Conservation (phyloP, 2,797 vertebrate genomes). For the Pseudochaenichthys georgianus region DNA sequence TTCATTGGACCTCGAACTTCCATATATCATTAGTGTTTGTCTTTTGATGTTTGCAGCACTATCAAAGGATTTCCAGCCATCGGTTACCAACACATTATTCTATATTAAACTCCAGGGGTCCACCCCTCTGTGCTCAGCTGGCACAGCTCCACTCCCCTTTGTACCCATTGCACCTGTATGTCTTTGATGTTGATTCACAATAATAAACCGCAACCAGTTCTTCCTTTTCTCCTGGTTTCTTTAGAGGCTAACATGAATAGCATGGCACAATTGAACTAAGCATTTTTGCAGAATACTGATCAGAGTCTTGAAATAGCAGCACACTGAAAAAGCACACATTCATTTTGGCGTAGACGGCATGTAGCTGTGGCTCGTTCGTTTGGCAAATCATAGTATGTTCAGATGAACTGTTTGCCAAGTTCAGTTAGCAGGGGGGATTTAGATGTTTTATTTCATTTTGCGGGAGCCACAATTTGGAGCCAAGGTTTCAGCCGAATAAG, state of each 20-base stretch:
- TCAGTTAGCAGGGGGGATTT: constrained; percentile 28
- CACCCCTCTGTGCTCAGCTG: constrained; percentile 10
- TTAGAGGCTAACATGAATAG: constrained; percentile 9
- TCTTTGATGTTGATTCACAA: constrained; percentile 52
- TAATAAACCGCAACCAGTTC: constrained; percentile 31
- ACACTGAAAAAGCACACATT: neutral
- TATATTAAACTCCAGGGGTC: neutral
- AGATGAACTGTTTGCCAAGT: constrained; percentile 40
- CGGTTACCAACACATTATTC: constrained; percentile 8
- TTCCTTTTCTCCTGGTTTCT: constrained; percentile 14
- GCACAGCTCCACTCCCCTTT: constrained; percentile 12
- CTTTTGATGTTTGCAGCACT: constrained; percentile 39
- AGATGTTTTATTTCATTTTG: constrained; percentile 49
- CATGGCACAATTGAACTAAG: constrained; percentile 11
- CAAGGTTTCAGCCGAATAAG: constrained; percentile 37
- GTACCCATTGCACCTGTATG: constrained; percentile 7
- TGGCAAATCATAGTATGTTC: constrained; percentile 40
- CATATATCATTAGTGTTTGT: constrained; percentile 25
- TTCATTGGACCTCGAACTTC: constrained; percentile 21
- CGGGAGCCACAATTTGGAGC: constrained; percentile 31
- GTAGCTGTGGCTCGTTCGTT: constrained; percentile 31
- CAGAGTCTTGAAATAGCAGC: constrained; percentile 13
- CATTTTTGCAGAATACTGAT: constrained; percentile 15
- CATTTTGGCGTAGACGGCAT: constrained; percentile 10
- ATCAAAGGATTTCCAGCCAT: constrained; percentile 25